Percentiles rank a stretch among this genome's conserved stretches.
Evolutionary conservation across 1,140 invertebrate genomes (phyloP).

Genomic region (Drosophila saltans): DNA sequence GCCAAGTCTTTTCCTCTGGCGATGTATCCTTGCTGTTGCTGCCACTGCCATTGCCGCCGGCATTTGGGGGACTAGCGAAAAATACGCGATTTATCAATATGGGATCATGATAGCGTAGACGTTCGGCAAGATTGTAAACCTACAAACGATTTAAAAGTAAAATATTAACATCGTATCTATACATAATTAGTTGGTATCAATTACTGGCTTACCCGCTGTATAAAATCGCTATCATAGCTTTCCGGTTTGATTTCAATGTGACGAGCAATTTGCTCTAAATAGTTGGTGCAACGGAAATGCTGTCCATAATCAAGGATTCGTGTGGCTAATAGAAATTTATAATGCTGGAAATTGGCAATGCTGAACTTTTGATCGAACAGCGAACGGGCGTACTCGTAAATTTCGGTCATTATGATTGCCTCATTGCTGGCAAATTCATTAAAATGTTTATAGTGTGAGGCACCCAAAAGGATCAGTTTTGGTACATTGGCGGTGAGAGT

Average conservation of each 20-base stretch:
- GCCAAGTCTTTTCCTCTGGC: slow-evolving; percentile 84
- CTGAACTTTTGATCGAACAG: slow-evolving; percentile 90
- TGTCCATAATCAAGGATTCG: slow-evolving; percentile 91
- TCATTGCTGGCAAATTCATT: slow-evolving; percentile 90
- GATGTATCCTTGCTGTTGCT: slow-evolving; percentile 54
- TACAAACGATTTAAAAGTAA: slow-evolving; percentile 8
- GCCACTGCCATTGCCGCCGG: slow-evolving; percentile 67
- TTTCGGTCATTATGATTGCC: slow-evolving; percentile 96
- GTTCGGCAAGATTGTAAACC: slow-evolving; percentile 75
- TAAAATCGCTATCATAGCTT: slow-evolving; percentile 85
- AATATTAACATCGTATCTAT: too few species aligned
- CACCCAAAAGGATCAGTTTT: slow-evolving; percentile 92
- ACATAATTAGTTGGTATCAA: too few species aligned
- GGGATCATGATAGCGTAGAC: slow-evolving; percentile 92
- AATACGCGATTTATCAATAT: slow-evolving; percentile 78
- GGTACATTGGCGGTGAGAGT: slow-evolving; percentile 70
- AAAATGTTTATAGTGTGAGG: slow-evolving; percentile 86
- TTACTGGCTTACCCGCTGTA: slow-evolving; percentile 84
- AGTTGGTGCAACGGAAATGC: slow-evolving; percentile 89
- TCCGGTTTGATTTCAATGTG: slow-evolving; percentile 86
- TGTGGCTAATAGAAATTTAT: slow-evolving; percentile 89
- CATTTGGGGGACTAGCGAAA: slow-evolving; percentile 65
- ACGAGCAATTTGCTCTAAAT: slow-evolving; percentile 91
- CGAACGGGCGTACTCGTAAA: slow-evolving; percentile 96
- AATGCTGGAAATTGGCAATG: slow-evolving; percentile 89